These are phyloP conservation scores for Australoheros scitulus DNA, from an alignment of 2,113 vertebrate genomes.

Conservation along the genomic window DNA sequence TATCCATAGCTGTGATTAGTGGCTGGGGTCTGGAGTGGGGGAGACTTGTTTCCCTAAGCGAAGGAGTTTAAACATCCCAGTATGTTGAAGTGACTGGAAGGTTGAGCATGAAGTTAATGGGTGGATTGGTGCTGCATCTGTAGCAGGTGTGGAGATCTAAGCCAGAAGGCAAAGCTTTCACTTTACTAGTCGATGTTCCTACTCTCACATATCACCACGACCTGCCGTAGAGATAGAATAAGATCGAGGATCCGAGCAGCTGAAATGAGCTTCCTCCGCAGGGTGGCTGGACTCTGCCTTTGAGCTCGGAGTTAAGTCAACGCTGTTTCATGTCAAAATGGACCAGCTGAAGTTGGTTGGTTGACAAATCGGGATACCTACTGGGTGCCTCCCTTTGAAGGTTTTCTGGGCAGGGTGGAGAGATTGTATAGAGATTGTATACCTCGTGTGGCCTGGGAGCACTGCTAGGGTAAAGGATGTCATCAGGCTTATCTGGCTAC, in stretches of 20 bases:
- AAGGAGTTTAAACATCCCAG: fast-evolving
- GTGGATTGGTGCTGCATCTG: background rate
- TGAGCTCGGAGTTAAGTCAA: background rate
- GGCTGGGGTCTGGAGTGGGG: too few relatives aligned
- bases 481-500: background rate
- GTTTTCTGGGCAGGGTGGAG: background rate
- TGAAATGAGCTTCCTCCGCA: background rate
- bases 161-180: background rate
- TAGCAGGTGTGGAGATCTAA: too few relatives aligned
- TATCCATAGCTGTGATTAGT: too few relatives aligned
- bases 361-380: background rate
- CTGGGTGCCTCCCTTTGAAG: background rate
- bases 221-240: too few relatives aligned
- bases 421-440: background rate
- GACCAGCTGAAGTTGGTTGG: background rate
- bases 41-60: background rate
- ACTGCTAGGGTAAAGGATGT: background rate
- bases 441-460: background rate
- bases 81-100: background rate
- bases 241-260: background rate
- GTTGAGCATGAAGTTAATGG: background rate
- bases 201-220: too few relatives aligned
- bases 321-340: background rate
- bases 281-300: background rate
- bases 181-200: background rate